Evolutionary conservation across 2,888 invertebrate genomes (phyloP), one percentile per base, ranked within the genome.

Genomic region (Agrotis clavis): DNA sequence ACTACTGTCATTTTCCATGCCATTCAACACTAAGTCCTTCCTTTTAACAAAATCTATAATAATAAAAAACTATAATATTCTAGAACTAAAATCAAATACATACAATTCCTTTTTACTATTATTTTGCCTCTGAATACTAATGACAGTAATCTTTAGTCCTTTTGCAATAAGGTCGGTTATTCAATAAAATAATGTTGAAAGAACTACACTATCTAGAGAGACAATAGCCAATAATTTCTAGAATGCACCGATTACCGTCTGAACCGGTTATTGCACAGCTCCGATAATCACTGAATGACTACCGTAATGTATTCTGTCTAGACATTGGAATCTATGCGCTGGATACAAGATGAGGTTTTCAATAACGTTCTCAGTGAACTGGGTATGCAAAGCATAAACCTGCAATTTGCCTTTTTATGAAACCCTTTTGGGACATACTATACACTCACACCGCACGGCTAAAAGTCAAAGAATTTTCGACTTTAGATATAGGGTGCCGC

Each of bases 261-360:
- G 18, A 45, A 51, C 51, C 56, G 30, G 59, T 47, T 71, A 75
- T 64, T 78, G 66, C 51, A 76, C 48, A 57, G 77, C 65, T 63
- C 11, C 57, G 63, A 81, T 79, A 72, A 73, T 72, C 56, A 77
- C 54, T 48, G 59, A 81, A 72, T 64, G 73, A 59, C 67, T 51
- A 13, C 30, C 56, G 54, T 67, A 81, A 77, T 79, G 57, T 72
- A 72, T 81, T 79, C 62, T 11, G 79, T 79, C 82, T 81, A 79
- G 79, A 79, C 81, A 48, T 21, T 35, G 50, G 13, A 65, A 65
- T 72, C 25, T 67, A 67, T 72, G 65, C 54, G 35, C 11, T 7
- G 21, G 47, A 75, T 67, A 70, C 56, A 62, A 48, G 56, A 73
- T 59, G 53, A 61, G n/a, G 21, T 60, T 54, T 68, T 69, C 13